Evolutionary conservation across 2,888 invertebrate genomes (phyloP).

Genomic region (Papilio demoleus): DNA sequence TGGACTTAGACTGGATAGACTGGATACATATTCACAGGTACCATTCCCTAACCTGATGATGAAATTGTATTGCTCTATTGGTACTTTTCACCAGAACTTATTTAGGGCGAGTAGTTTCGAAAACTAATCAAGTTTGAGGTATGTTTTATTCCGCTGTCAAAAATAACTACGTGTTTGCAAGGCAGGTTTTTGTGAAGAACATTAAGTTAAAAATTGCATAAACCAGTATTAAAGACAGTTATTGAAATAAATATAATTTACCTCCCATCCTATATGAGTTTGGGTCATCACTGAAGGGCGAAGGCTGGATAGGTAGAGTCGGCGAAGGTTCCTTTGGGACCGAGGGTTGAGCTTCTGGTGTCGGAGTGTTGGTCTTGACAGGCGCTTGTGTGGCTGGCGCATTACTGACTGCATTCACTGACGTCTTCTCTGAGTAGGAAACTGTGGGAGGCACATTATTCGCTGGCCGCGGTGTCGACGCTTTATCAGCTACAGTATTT

Average conservation of each 20-base stretch:
- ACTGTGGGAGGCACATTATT: conserved; percentile 50
- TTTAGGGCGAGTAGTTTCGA: no score
- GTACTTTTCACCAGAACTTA: no score
- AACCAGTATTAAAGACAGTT: neutral
- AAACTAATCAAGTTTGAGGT: no score
- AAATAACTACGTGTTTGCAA: no score
- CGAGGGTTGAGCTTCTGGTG: conserved; percentile 54
- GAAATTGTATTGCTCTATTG: no score
- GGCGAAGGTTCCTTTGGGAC: conserved; percentile 63
- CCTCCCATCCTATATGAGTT: conserved; percentile 88
- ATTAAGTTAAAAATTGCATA: neutral
- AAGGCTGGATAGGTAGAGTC: conserved; percentile 68
- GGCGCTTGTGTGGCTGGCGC: conserved; percentile 51
- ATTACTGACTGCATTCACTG: conserved; percentile 64
- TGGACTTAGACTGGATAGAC: no score
- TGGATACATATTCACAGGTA: no score
- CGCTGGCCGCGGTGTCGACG: conserved; percentile 51
- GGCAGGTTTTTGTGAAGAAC: no score
- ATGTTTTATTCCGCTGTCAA: no score
- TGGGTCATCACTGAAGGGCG: conserved; percentile 85
- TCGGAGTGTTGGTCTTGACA: conserved; percentile 49
- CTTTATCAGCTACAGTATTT: conserved; percentile 60
- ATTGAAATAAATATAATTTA: conserved; percentile 60
- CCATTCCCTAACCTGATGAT: no score
- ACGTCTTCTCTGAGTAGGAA: conserved; percentile 71